These are phyloP conservation scores for Sebastolobus alascanus DNA, from an alignment of 2,797 vertebrate genomes.

Conservation along the genomic window DNA sequence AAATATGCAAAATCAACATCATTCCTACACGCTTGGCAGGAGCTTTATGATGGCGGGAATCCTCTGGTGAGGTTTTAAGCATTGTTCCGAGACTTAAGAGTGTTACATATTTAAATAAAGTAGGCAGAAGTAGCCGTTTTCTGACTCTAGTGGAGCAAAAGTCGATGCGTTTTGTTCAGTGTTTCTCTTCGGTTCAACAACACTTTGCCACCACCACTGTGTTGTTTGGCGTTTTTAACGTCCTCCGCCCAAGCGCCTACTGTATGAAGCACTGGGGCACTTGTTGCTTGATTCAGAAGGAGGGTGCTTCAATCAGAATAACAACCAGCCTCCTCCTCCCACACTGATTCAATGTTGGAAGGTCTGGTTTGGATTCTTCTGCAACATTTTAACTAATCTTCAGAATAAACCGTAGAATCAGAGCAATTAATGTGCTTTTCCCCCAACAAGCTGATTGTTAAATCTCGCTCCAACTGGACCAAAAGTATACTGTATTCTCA, in stretches of 20 bases:
- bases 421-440: background rate
- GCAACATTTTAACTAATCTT: constrained; percentile 16
- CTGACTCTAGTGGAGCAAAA: constrained; percentile 11
- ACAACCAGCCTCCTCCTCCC: constrained; percentile 52
- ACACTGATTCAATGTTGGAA: constrained; percentile 39
- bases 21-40: background rate
- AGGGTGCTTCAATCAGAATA: constrained; percentile 62
- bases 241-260: constrained; percentile 54
- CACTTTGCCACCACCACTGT: constrained; percentile 39
- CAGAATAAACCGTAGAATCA: background rate
- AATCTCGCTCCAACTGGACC: background rate
- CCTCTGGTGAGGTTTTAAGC: constrained; percentile 7
- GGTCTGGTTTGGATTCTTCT: constrained; percentile 8
- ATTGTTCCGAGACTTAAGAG: constrained; percentile 7
- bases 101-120: constrained; percentile 23
- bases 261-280: constrained; percentile 39
- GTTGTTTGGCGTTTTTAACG: constrained; percentile 48
- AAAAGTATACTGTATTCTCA: background rate
- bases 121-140: constrained; percentile 38
- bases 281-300: constrained; percentile 57
- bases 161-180: constrained; percentile 17
- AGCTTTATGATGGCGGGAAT: background rate
- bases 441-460: background rate
- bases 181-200: constrained; percentile 45
- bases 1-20: constrained; percentile 5